Percentiles rank a stretch among this genome's conserved stretches.
Evolutionary conservation across 1,140 invertebrate genomes (phyloP).

Genomic region (Heterodera carotae): DNA sequence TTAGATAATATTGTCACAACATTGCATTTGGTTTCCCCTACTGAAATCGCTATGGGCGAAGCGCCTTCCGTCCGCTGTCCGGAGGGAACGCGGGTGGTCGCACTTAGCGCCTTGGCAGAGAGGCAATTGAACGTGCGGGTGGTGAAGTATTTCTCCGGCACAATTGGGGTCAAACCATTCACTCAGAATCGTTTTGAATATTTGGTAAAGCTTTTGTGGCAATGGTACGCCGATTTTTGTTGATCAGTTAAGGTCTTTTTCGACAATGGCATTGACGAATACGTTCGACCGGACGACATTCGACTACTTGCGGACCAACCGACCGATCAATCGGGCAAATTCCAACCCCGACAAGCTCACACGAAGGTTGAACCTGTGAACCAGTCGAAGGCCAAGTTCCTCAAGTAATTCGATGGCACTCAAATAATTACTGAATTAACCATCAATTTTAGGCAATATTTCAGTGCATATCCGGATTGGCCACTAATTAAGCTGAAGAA

Average conservation of each 20-base stretch:
- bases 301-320: constrained; percentile 36
- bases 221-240: not conserved
- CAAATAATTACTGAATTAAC: not conserved
- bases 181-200: constrained; percentile 38
- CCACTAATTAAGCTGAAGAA: constrained; percentile 40
- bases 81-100: constrained; percentile 37
- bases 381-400: not conserved
- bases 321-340: constrained; percentile 22
- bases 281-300: constrained; percentile 34
- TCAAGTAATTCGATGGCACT: not conserved
- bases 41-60: constrained; percentile 32
- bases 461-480: constrained; percentile 34
- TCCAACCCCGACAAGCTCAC: constrained; percentile 31
- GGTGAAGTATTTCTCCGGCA: constrained; percentile 26
- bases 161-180: constrained; percentile 34
- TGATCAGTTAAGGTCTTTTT: constrained; percentile 31
- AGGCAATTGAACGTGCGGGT: not conserved
- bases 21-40: not conserved
- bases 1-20: not conserved
- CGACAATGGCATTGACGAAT: constrained; percentile 38
- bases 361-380: not conserved
- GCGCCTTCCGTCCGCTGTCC: constrained; percentile 35
- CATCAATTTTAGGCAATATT: constrained; percentile 22
- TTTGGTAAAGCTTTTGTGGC: constrained; percentile 15
- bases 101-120: constrained; percentile 15